A percentile compares a stretch with the other conserved stretches of the same genome.
Evolutionary conservation across 2,888 invertebrate species (phyloP).

Genomic region (Chrysolina oricalcia): DNA sequence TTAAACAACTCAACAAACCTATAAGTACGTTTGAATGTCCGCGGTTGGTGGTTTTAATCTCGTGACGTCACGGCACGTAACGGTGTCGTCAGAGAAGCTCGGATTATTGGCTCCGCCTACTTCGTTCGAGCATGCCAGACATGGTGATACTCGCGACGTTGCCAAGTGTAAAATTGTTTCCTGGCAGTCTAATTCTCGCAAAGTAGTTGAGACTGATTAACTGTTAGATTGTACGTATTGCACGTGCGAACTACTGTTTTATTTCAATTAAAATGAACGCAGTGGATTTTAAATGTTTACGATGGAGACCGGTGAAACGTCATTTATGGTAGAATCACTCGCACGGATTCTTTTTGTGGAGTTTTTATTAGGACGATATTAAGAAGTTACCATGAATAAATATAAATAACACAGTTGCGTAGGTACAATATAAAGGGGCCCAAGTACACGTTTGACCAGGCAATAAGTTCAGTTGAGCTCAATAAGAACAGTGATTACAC

Average conservation of each 20-base stretch:
- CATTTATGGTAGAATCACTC: not conserved
- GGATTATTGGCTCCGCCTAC: slow-evolving; percentile 42
- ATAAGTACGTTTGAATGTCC: slow-evolving; percentile 11
- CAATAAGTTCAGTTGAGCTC: too few species aligned
- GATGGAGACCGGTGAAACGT: not conserved
- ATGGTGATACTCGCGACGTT: slow-evolving; percentile 15
- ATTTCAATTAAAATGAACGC: slow-evolving; percentile 7
- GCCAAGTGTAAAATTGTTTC: not conserved
- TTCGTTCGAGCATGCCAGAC: not conserved
- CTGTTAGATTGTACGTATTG: slow-evolving; percentile 14
- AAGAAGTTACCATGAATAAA: too few species aligned
- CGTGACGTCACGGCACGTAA: slow-evolving; percentile 64
- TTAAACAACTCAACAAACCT: slow-evolving; percentile 14
- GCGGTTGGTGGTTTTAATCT: slow-evolving; percentile 20
- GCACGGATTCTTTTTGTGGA: too few species aligned
- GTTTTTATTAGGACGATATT: too few species aligned
- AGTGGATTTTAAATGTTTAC: not conserved
- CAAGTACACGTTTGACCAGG: too few species aligned
- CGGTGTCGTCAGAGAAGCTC: slow-evolving; percentile 59
- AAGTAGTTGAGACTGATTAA: not conserved
- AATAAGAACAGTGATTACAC: too few species aligned
- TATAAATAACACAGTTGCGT: too few species aligned
- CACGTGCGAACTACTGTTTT: slow-evolving; percentile 23
- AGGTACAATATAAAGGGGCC: too few species aligned
- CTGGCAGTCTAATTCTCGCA: not conserved